Conservation (phyloP, 2,797 vertebrate species). For the Echeneis naucrates region DNA sequence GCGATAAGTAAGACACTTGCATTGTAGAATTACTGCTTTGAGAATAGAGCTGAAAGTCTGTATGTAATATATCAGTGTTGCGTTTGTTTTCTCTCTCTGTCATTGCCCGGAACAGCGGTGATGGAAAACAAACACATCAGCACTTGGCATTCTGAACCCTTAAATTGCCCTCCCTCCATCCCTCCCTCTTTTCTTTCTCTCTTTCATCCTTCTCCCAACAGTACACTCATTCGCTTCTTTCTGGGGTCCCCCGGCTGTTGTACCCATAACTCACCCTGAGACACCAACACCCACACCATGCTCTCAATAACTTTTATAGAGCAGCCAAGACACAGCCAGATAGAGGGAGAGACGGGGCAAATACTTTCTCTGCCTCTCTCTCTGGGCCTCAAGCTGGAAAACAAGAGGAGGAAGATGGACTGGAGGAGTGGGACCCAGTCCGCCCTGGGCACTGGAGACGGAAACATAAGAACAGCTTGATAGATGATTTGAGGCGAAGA, state of each 20-base stretch:
- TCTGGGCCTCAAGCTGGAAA: conserved; percentile 72
- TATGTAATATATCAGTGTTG: conserved; percentile 83
- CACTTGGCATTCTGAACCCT: conserved; percentile 86
- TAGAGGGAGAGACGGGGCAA: conserved; percentile 75
- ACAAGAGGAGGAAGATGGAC: conserved; percentile 64
- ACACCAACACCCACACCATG: conserved; percentile 85
- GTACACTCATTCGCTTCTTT: conserved; percentile 81
- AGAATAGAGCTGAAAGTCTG: conserved; percentile 77
- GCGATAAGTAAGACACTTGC: conserved; percentile 71
- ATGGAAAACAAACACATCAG: conserved; percentile 89
- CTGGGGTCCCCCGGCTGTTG: conserved; percentile 84
- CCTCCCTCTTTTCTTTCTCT: conserved; percentile 69
- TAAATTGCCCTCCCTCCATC: conserved; percentile 79
- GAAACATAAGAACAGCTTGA: conserved; percentile 54
- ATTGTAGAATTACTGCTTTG: conserved; percentile 73
- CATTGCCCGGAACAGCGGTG: conserved; percentile 85
- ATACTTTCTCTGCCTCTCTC: conserved; percentile 73
- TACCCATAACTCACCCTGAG: conserved; percentile 87
- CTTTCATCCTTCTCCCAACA: conserved; percentile 85
- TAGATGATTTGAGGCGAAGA: conserved; percentile 54
- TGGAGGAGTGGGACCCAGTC: conserved; percentile 46
- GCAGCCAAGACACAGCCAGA: conserved; percentile 80
- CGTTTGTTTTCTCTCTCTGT: conserved; percentile 81
- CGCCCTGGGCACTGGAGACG: conserved; percentile 58
- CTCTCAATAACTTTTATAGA: conserved; percentile 83